Evolutionary conservation across 2,888 invertebrate species (phyloP), one percentile per base, ranked within the genome.

Genomic region (Corbicula japonica): DNA sequence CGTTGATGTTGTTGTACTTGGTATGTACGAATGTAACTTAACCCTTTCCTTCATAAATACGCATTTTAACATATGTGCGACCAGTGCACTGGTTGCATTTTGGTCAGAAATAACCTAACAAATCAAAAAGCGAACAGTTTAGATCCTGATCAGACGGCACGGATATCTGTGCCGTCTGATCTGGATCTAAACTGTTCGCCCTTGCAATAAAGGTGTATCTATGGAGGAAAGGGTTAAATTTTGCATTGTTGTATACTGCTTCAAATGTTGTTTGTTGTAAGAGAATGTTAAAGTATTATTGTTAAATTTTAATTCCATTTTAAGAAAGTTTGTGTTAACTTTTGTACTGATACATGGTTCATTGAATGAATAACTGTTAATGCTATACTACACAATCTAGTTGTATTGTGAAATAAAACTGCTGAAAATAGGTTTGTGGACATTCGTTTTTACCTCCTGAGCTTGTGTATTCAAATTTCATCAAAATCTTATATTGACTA

Each of bases 321-420:
- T 52, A 52, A 44, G 30, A 52, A 32, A 18, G 32, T 8, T 8
- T 52, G 50, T 48, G 26, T 38, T 48, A 44, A 48, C 34, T 21
- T 6, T 35, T 65, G 50, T 35, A n/a, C 35, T 65, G 28, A 52
- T 52, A 52, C 35, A 23, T 35, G 26, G 23, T 18, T 50, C 52
- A 52, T 44, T 30, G 35, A 35, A 32, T 65, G 52, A 28, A 52
- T 48, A 26, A 48, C 18, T 48, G 48, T 66, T 38, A 52, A 54
- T 62, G 63, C 48, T 63, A 54, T 38, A 52, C 38, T 54, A 41
- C 52, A 66, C 18, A 58, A 50, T 38, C 30, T 73, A 65, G 73
- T 73, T 73, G 73, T 73, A 73, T 65, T 52, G 73, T 73, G 60
- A 65, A 65, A 65, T 73, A 65, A 73, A 73, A 65, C 32, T 65